Evolutionary conservation across 2,888 invertebrate species (phyloP), one percentile per base, ranked within the genome.

Genomic region (Pseudococcus viburni): DNA sequence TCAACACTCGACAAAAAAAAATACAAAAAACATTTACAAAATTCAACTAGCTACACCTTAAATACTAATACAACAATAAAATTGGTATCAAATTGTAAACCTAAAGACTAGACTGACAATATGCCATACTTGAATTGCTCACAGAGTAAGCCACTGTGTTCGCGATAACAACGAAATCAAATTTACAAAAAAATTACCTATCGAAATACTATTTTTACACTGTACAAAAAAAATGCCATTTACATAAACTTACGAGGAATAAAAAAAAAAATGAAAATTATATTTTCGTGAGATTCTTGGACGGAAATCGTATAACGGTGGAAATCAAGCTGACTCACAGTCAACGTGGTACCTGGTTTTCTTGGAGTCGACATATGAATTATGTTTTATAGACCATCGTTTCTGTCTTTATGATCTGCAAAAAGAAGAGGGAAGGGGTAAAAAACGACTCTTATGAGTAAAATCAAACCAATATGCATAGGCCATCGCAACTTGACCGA

Each of bases 21-120:
- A 19, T 80, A 80, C 80, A 80, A 80, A 80, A 80, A 80, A n/a
- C 80, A 80, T 80, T 33, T 80, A 80, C 80, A 80, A 80, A 80
- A 80, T 46, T 80, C 22, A 59, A 59, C 59, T 59, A 59, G 42
- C 6, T 85, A 59, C 85, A 85, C n/a, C 11, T 59, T 19, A 26
- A 39, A 64, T 17, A 86, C 12, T 55, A 48, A 86, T 22, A 86
- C 46, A 73, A 68, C 68, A 77, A 86, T 39, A 87, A 80, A 88
- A 48, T 33, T 88, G 87, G 87, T 88, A 88, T 88, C n/a, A 33
- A 73, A 48, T 22, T 51, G 51, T 33, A 48, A 88, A 80, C 55
- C 73, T 73, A 88, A 48, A 88, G 87, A 88, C 87, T 88, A 88
- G 87, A 80, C 55, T 59, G 87, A 83, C 87, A 88, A 88, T 88